phyloP scores from a whole-genome alignment of 2,797 vertebrate genomes.

The Distichodus sexfasciatus region DNA sequence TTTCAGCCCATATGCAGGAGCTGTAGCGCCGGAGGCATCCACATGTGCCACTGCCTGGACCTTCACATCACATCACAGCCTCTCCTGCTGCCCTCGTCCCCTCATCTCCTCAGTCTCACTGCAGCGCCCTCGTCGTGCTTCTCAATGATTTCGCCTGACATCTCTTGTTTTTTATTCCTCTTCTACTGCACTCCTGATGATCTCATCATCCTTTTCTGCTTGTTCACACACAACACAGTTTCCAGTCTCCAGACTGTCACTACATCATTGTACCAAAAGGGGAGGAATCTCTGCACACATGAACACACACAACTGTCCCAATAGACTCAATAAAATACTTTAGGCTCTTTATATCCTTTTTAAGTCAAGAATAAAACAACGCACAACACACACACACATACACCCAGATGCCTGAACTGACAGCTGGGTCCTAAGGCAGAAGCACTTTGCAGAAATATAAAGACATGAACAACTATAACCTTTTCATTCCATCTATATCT shows the following conservation, averaged over 20 bases:
- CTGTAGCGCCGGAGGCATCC: no score
- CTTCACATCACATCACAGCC: no score
- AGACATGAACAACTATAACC: not conserved
- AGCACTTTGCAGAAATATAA: not conserved
- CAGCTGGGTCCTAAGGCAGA: not conserved
- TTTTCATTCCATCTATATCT: not conserved
- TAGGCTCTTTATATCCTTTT: not conserved
- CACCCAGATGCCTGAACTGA: not conserved
- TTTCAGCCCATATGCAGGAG: not conserved
- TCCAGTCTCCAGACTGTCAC: slow-evolving; percentile 5
- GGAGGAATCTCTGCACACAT: not conserved
- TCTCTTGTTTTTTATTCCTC: no score
- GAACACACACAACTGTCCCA: not conserved
- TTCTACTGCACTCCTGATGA: no score
- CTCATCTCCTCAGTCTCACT: no score
- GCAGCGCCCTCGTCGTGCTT: no score
- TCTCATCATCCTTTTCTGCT: no score
- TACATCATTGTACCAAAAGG: slow-evolving; percentile 1
- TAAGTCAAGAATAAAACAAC: not conserved
- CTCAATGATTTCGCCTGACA: no score
- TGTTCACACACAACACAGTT: no score
- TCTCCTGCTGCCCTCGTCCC: no score
- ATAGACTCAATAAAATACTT: not conserved
- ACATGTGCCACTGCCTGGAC: not conserved
- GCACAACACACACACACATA: not conserved